These are phyloP conservation scores for Pelagia noctiluca DNA, from an alignment of 30 jellyfish, hydroid and myxozoan genomes.

Conservation along the genomic window DNA sequence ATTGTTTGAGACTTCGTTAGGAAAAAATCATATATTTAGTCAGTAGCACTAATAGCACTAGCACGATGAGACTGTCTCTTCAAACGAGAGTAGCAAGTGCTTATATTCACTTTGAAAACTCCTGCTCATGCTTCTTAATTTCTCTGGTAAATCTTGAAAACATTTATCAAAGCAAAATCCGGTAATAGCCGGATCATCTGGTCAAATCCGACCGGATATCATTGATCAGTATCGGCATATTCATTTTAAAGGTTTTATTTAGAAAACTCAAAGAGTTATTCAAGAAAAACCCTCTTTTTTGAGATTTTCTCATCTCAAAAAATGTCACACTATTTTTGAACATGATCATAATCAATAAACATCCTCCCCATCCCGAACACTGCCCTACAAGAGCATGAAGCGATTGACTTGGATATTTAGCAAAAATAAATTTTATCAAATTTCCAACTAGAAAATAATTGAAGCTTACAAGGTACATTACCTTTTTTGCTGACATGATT, in stretches of 20 bases:
- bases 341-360: too few relatives aligned
- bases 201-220: constrained; percentile 1
- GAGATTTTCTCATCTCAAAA: too few relatives aligned
- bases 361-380: too few relatives aligned
- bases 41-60: not conserved
- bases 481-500: constrained; percentile 76
- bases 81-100: constrained; percentile 5
- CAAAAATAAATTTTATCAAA: too few relatives aligned
- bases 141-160: not conserved
- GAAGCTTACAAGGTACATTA: constrained; percentile 2
- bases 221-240: too few relatives aligned
- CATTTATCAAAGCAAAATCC: constrained; percentile 2
- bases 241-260: too few relatives aligned
- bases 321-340: too few relatives aligned
- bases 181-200: constrained; percentile 1
- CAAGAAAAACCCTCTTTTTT: too few relatives aligned
- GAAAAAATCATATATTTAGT: not conserved
- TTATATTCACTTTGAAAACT: not conserved
- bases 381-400: too few relatives aligned
- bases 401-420: too few relatives aligned
- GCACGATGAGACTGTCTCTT: constrained; percentile 1
- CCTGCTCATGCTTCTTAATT: not conserved
- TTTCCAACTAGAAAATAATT: too few relatives aligned
- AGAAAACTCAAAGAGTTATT: too few relatives aligned
- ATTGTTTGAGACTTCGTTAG: not conserved